Evolutionary conservation across 2,888 invertebrate species (phyloP), one percentile per base, ranked within the genome.

Genomic region (Parasteatoda lunata): DNA sequence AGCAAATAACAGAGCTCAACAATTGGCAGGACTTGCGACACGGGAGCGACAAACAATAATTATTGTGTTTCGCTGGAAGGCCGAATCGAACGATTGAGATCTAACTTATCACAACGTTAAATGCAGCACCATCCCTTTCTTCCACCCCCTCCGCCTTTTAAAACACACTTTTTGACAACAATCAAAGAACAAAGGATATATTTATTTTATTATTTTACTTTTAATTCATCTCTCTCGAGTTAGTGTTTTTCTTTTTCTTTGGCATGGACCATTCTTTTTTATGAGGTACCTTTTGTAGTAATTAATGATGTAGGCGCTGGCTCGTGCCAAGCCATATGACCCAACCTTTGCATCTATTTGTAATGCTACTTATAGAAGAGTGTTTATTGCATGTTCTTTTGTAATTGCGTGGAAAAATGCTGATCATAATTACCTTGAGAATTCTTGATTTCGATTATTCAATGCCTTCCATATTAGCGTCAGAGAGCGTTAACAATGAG

Each of bases 11-110:
- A 75, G 73, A 54, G 77, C 84, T 66, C 65, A 84, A 84, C 78
- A 84, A 84, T 84, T 66, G 84, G 52, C 54, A 72, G 81, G 64
- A 64, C 80, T 85, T 85, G 80, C 85, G 85, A 85, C 85, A 85
- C 85, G 51, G 69, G 76, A 59, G 80, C 85, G 85, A 80, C 85
- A 76, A 80, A 85, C 85, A 85, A 85, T 85, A 85, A 85, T 85
- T 85, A 85, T 85, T 85, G 85, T 85, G 80, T 80, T 85, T 75
- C 72, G 49, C 69, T 71, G 71, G 84, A 76, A 80, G 85, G 85
- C 79, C 79, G 80, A 79, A 68, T 65, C 48, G 48, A 54, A 69
- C 85, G 85, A 85, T 85, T 85, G 80, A 69, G 76, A 85, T 85
- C 85, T 85, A 64, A 75, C 70, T 76, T 85, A 79, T 69, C 51